These are phyloP conservation scores for Eupithecia tripunctaria DNA, from an alignment of 2,888 invertebrate species.

Conservation along the genomic window DNA sequence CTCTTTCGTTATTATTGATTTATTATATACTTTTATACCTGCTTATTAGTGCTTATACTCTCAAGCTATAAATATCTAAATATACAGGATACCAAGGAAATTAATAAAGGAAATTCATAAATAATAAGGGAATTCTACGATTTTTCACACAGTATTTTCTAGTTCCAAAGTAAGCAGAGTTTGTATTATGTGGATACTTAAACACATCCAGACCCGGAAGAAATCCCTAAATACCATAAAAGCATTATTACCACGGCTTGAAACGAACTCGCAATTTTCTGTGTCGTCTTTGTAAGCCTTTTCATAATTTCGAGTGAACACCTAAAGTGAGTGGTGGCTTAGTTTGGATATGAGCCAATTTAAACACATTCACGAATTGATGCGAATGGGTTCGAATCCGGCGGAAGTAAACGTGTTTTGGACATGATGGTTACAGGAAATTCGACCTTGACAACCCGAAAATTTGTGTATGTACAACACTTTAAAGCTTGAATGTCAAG, in stretches of 20 bases:
- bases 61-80: no score
- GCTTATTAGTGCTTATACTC: no score
- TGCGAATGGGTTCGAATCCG: neutral
- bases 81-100: no score
- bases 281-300: neutral
- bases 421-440: neutral
- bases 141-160: no score
- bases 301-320: neutral
- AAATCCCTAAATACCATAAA: neutral
- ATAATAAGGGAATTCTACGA: no score
- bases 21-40: no score
- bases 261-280: neutral
- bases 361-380: neutral
- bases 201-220: no score
- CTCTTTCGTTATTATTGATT: no score
- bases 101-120: no score
- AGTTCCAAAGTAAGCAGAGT: no score
- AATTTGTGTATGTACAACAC: neutral
- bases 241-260: no score
- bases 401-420: neutral
- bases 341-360: neutral
- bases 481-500: neutral
- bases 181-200: no score
- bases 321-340: neutral
- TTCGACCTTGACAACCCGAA: neutral